Percentiles rank a stretch among this genome's conserved stretches.
Evolutionary conservation across 2,888 invertebrate species (phyloP).

Genomic region (Axea sp.): DNA sequence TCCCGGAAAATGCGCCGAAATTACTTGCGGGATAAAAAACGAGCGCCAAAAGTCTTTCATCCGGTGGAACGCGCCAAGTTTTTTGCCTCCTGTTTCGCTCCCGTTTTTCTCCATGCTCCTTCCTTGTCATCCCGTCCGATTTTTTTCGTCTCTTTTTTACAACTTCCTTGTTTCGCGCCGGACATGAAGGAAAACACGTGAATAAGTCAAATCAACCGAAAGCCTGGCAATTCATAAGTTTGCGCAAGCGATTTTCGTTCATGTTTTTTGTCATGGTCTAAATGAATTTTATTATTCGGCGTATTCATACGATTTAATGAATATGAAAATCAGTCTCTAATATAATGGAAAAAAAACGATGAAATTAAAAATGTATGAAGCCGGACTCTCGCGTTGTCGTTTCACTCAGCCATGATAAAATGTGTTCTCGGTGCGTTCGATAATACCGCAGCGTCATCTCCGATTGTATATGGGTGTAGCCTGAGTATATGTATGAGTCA

Average conservation of each 20-base stretch:
- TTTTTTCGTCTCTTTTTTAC: not conserved
- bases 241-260: conserved; percentile 22
- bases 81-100: conserved; percentile 26
- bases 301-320: conserved; percentile 24
- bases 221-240: conserved; percentile 29
- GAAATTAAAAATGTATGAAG: conserved; percentile 35
- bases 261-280: conserved; percentile 3
- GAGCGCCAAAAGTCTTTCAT: conserved; percentile 53
- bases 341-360: not conserved
- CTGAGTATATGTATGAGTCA: conserved; percentile 28
- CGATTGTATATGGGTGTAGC: conserved; percentile 33
- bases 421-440: conserved; percentile 48
- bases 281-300: conserved; percentile 31
- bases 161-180: conserved; percentile 28
- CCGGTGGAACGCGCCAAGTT: conserved; percentile 47
- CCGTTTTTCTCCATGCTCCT: conserved; percentile 14
- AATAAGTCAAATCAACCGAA: conserved; percentile 49
- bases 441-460: conserved; percentile 60
- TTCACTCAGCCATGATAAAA: conserved; percentile 29
- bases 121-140: conserved; percentile 1
- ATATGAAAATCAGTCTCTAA: conserved; percentile 40
- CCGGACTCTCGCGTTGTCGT: not conserved
- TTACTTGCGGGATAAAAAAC: conserved; percentile 47
- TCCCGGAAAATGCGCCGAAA: conserved; percentile 57
- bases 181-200: conserved; percentile 22